Conservation (phyloP, 2,888 invertebrate genomes). For the Monoplex corrugatus region DNA sequence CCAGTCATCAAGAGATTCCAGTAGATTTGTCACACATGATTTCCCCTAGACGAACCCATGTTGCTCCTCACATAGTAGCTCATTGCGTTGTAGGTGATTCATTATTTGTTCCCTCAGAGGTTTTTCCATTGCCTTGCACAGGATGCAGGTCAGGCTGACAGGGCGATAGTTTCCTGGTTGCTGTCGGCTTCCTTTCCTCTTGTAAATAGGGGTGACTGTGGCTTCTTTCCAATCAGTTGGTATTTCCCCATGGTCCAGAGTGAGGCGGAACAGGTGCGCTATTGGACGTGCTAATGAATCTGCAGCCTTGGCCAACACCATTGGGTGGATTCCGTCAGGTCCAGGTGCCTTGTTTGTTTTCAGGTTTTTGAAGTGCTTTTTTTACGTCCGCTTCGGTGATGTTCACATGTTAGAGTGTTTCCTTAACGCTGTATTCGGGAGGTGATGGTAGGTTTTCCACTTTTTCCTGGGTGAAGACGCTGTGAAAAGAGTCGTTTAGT, state of each 20-base stretch:
- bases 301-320: not conserved
- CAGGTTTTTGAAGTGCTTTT: constrained; percentile 9
- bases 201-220: constrained; percentile 13
- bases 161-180: not conserved
- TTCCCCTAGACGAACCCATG: too few species aligned
- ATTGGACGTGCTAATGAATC: constrained; percentile 13
- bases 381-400: not conserved
- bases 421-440: not conserved
- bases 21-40: constrained; percentile 19
- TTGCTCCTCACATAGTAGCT: constrained; percentile 7
- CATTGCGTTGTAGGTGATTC: constrained; percentile 18
- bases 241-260: constrained; percentile 1
- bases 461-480: not conserved
- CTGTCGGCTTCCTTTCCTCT: not conserved
- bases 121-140: constrained; percentile 14
- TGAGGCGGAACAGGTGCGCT: constrained; percentile 11
- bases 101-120: constrained; percentile 10
- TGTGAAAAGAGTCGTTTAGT: constrained; percentile 6
- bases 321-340: not conserved
- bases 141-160: constrained; percentile 17
- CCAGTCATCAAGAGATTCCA: not conserved
- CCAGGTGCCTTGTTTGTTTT: not conserved
- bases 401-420: not conserved
- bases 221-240: constrained; percentile 13
- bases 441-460: not conserved